A percentile compares a stretch with the other conserved stretches of the same genome.
Evolutionary conservation across 2,888 invertebrate genomes (phyloP).

Genomic region (Myopa testacea): DNA sequence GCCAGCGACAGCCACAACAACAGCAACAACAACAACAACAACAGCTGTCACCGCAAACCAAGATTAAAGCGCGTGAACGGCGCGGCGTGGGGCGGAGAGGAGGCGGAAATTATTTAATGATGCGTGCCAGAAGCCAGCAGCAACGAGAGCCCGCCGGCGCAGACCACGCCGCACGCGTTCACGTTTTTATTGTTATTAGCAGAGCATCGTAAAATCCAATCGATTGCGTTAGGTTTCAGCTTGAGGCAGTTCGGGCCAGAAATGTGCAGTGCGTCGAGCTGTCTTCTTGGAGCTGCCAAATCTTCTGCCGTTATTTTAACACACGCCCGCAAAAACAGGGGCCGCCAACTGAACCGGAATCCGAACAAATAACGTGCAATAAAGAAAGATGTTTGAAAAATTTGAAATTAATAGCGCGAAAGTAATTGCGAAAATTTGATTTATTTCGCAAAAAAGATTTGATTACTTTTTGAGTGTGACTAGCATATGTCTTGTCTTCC

Average conservation of each 20-base stretch:
- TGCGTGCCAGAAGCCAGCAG: constrained; percentile 54
- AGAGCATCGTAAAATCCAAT: constrained; percentile 42
- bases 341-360: constrained; percentile 36
- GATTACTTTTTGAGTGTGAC: constrained; percentile 43
- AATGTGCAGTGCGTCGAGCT: not conserved
- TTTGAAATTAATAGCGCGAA: constrained; percentile 55
- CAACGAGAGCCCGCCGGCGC: not conserved
- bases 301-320: constrained; percentile 15
- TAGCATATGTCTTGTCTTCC: constrained; percentile 13
- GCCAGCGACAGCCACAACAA: constrained; percentile 25
- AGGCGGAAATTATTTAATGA: constrained; percentile 62
- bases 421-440: constrained; percentile 50
- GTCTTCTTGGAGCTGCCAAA: constrained; percentile 9
- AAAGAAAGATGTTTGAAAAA: constrained; percentile 46
- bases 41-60: constrained; percentile 31
- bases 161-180: constrained; percentile 15
- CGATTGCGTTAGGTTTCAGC: constrained; percentile 34
- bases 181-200: constrained; percentile 50
- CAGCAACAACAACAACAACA: constrained; percentile 12
- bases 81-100: not conserved
- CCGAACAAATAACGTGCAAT: constrained; percentile 32
- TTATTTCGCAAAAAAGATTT: constrained; percentile 45
- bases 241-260: not conserved
- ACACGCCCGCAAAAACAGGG: constrained; percentile 37
- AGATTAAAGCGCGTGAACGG: not conserved